Evolutionary conservation across 2,888 invertebrate species (phyloP).

Genomic region (Escarpia spicata): DNA sequence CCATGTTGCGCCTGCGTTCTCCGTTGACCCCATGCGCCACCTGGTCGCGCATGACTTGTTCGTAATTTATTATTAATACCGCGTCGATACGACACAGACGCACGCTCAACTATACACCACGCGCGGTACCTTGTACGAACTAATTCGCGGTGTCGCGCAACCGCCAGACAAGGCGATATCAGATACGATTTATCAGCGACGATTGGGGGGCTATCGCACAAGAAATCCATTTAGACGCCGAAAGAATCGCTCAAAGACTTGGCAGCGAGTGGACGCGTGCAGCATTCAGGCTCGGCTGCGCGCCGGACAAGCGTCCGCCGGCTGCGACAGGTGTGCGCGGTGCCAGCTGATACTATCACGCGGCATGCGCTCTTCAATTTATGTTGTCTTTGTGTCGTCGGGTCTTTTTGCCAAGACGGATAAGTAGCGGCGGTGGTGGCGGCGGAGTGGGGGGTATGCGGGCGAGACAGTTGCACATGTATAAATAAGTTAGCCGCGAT

Average conservation of each 20-base stretch:
- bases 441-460: background rate
- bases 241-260: constrained; percentile 1
- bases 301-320: background rate
- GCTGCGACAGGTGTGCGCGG: background rate
- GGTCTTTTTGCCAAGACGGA: background rate
- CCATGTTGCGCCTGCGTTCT: background rate
- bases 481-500: background rate
- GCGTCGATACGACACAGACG: background rate
- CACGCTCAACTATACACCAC: background rate
- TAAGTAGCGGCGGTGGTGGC: background rate
- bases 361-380: background rate
- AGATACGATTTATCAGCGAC: background rate
- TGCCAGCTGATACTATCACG: background rate
- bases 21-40: background rate
- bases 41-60: constrained; percentile 1
- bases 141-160: background rate
- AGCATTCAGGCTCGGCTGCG: background rate
- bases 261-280: background rate
- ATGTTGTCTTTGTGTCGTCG: constrained; percentile 3
- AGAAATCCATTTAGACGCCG: constrained; percentile 3
- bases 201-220: background rate
- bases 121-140: background rate
- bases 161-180: background rate
- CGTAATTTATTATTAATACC: background rate
- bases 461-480: background rate